Evolutionary conservation across 2,797 vertebrate species (phyloP), one percentile per base, ranked within the genome.

Genomic region (Spinus pinus): DNA sequence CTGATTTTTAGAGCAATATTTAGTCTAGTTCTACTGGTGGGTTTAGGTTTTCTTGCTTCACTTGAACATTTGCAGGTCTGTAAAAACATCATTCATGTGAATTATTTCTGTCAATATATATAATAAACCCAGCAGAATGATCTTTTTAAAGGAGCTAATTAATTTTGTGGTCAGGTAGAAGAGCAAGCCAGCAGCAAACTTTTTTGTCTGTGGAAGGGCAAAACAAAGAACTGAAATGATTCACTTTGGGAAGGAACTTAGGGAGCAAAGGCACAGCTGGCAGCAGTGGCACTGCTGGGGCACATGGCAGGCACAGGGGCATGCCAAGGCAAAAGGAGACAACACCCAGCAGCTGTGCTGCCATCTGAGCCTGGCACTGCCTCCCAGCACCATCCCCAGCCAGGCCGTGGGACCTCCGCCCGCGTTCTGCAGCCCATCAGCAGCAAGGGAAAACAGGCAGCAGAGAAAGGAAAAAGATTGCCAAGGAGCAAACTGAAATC

Each of bases 1-100:
- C 39, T 86, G 86, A 89, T 72, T 93, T 96, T 83, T 67, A 93
- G n/a, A 95, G 72, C 65, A 89, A 33, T 92, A 92, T 92, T 97
- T 95, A 94, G 84, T 78, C 80, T 93, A 83, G n/a, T 62, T 80
- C 61, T 81, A 31, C 53, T 56, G 75, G 54, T 72, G 35, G 84
- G 78, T 78, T 95, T 92, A 83, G 61, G 42, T 81, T 91, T 95
- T 64, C 70, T 50, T 81, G 21, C 64, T 93, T 84, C 80, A 64
- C 19, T 79, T 51, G 51, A 70, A 79, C 58, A 70, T 84, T 15
- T 90, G 80, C 70, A 95, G 66, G 51, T 70, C 73, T 73, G 82
- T 60, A 72, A 95, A 90, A n/a, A 42, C 66, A 93, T 66, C 10
- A 65, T 10, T 88, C 81, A 79, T 5, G 35, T 81, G 79, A 81